Conservation (phyloP, 2,113 vertebrate genomes). For the Halcyon malimbica region DNA sequence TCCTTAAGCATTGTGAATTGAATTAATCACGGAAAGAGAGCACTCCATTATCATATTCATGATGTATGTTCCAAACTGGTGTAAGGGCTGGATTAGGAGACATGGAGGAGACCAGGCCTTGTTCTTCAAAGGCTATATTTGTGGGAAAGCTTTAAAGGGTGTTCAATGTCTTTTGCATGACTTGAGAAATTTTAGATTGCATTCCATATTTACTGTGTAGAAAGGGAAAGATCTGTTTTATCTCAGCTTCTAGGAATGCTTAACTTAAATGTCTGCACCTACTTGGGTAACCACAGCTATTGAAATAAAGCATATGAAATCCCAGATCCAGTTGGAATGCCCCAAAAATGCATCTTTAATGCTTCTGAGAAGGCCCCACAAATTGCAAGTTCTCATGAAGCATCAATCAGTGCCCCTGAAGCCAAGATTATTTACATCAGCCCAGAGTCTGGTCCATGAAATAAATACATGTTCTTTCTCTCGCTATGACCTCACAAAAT, state of each 20-base stretch:
- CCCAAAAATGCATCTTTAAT: not conserved
- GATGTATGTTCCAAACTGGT: not conserved
- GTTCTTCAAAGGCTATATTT: not conserved
- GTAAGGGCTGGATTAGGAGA: not conserved
- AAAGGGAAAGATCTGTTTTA: not conserved
- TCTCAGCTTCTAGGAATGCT: not conserved
- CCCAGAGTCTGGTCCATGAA: not conserved
- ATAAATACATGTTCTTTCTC: not conserved
- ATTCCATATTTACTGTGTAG: not conserved
- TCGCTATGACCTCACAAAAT: not conserved
- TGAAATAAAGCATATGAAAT: not conserved
- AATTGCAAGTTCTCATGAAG: not conserved
- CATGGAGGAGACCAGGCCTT: not conserved
- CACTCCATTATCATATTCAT: no score
- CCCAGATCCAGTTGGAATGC: not conserved
- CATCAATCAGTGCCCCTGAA: not conserved
- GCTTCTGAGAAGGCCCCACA: not conserved
- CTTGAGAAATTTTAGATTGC: not conserved
- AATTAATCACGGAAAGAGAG: conserved; percentile 23
- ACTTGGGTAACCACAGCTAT: not conserved
- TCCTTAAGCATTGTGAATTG: conserved; percentile 13
- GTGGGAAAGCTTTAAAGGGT: not conserved
- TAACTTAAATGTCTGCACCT: not conserved
- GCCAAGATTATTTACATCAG: not conserved
- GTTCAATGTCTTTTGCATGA: not conserved